phyloP scores from a whole-genome alignment of 2,797 vertebrate species.

The Pseudocheirus occidentalis region DNA sequence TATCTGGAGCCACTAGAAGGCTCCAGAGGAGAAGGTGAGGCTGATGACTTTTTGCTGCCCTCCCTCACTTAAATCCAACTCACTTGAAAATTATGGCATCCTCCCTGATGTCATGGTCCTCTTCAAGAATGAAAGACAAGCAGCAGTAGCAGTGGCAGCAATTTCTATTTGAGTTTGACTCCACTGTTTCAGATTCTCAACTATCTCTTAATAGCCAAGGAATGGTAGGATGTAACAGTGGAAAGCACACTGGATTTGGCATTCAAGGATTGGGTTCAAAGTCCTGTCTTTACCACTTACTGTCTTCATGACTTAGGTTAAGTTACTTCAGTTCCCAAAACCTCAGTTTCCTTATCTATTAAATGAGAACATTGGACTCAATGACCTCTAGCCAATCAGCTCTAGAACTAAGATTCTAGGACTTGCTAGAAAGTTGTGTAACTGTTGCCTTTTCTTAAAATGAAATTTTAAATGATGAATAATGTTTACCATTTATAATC shows the following conservation, averaged over 20 bases:
- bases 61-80: too few relatives aligned
- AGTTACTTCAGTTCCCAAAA: neutral
- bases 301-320: neutral
- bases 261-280: neutral
- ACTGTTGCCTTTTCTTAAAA: constrained; percentile 31
- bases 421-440: neutral
- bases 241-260: neutral
- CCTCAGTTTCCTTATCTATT: neutral
- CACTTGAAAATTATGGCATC: too few relatives aligned
- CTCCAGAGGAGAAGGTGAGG: too few relatives aligned
- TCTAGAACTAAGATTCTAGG: neutral
- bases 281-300: neutral
- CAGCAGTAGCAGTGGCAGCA: neutral
- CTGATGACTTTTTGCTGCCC: too few relatives aligned
- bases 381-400: neutral
- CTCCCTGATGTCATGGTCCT: too few relatives aligned
- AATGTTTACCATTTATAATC: neutral
- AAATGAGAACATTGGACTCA: neutral
- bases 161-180: neutral
- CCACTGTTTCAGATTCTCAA: neutral
- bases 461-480: neutral
- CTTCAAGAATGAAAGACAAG: too few relatives aligned
- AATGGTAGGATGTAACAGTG: constrained; percentile 17
- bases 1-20: too few relatives aligned
- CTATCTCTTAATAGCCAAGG: neutral